Base-by-base conservation (phyloP, 2,797 vertebrate species). In the Corythornis leucogaster region DNA sequence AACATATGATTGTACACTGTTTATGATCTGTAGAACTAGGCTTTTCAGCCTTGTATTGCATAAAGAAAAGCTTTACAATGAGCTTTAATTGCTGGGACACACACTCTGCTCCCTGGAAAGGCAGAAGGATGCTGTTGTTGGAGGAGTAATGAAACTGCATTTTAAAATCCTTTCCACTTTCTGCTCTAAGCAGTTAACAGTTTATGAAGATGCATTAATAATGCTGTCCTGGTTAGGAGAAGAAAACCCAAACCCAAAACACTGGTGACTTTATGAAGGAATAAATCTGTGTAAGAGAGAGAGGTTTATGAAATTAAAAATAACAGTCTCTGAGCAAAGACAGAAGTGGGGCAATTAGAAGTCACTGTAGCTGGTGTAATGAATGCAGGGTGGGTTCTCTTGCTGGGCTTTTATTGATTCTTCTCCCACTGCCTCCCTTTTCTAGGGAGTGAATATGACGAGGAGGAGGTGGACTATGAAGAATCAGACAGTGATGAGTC, bases 401-500 rank as follows among this genome's bases (percentile, higher is more conserved):
- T 40, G 9, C 88, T 54, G 63, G 21, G 53, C 71, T 80, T 8
- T 22, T 75, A 57, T 26, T 92, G 86, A 92, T 89, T 92, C 76
- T 93, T 92, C 79, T 95, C 91, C 69, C 54, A 26, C 85, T 28
- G 17, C 51, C 67, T 53, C 5, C 20, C 48, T 82, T 78, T 84
- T 84, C 16, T 97, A 99, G 99, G 99, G 93, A 99, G 99, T 14
- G 99, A 99, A 96, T 99, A 99, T 63, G 99, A 99, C 30, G 99
- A 99, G 83, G 99, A 99, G 97, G 99, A 99, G 84, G 98, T 99
- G 74, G 99, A 99, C 93, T 99, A 99, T 30, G 99, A 99, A 97
- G 99, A 99, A 96, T 99, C 99, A 2, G 99, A 99, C 98, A 99
- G 99, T 35, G 99, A 99, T 26, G 99, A 99, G 95, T 99, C 99